phyloP scores from a whole-genome alignment of 2,113 vertebrate species.

The Neodontobutis hainanensis region DNA sequence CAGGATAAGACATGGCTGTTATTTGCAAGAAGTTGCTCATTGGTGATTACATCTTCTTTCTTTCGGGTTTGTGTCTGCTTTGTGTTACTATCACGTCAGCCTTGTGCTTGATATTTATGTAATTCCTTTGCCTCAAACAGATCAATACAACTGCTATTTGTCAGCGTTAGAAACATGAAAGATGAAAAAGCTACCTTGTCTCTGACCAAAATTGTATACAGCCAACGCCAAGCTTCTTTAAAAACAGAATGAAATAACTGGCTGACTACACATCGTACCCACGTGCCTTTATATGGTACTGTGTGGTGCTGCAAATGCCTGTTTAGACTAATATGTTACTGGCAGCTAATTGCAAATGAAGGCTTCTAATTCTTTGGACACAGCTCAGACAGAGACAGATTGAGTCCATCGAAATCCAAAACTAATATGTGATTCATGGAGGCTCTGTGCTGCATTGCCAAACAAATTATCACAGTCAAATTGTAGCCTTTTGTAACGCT shows the following conservation, averaged over 20 bases:
- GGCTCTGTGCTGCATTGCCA: not conserved
- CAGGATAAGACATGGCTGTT: too few species aligned
- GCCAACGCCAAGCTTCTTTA: not conserved
- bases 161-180: conserved; percentile 5
- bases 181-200: not conserved
- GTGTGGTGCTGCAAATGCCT: not conserved
- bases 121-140: not conserved
- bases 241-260: not conserved
- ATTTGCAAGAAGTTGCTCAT: too few species aligned
- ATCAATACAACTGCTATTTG: conserved; percentile 2
- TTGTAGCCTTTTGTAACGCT: conserved; percentile 1
- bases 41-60: not conserved
- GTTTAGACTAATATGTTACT: not conserved
- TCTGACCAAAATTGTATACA: not conserved
- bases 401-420: conserved; percentile 1
- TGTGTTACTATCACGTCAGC: not conserved
- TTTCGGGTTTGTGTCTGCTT: not conserved
- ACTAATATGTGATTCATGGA: conserved; percentile 2
- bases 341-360: conserved; percentile 4
- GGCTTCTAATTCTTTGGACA: not conserved
- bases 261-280: not conserved
- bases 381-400: conserved; percentile 3
- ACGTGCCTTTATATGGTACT: not conserved
- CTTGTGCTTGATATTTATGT: not conserved
- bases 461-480: conserved; percentile 2